phyloP scores from a whole-genome alignment of 1,140 invertebrate genomes.

The Drosophila nebulosa region DNA sequence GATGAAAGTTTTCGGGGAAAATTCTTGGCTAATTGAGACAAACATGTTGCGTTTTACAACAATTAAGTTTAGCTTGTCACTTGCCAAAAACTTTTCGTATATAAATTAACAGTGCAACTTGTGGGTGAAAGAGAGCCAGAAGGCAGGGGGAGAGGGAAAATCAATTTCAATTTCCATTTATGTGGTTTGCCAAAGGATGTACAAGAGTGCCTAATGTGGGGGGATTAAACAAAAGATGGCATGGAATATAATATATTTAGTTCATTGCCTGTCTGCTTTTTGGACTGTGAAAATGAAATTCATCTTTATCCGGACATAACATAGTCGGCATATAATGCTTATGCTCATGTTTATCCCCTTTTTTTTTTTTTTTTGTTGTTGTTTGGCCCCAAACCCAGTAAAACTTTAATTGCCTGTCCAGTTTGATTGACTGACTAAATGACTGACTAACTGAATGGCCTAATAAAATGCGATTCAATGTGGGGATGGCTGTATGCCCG shows the following conservation, averaged over 20 bases:
- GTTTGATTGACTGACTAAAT: constrained; percentile 75
- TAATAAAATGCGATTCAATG: constrained; percentile 68
- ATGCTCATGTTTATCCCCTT: not conserved
- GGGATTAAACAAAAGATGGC: not conserved
- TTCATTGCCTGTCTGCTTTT: constrained; percentile 41
- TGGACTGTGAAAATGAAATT: constrained; percentile 1
- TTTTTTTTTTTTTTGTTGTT: not conserved
- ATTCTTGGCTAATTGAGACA: not conserved
- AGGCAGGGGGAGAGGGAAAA: not conserved
- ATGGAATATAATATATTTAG: not conserved
- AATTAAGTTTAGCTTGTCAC: not conserved
- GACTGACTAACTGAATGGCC: constrained; percentile 74
- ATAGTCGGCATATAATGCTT: not conserved
- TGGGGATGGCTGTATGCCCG: no score
- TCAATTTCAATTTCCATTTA: not conserved
- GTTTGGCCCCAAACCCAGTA: constrained; percentile 18
- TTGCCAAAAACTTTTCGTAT: not conserved
- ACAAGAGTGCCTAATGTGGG: no score
- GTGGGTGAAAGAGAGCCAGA: not conserved
- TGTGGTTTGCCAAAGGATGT: no score
- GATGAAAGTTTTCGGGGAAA: not conserved
- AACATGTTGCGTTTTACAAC: constrained; percentile 1
- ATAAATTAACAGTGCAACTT: not conserved
- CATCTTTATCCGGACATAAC: not conserved
- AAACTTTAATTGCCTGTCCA: constrained; percentile 69